Base-by-base conservation (phyloP, 2,888 invertebrate genomes). In the Prostheceraeus crozeri region DNA sequence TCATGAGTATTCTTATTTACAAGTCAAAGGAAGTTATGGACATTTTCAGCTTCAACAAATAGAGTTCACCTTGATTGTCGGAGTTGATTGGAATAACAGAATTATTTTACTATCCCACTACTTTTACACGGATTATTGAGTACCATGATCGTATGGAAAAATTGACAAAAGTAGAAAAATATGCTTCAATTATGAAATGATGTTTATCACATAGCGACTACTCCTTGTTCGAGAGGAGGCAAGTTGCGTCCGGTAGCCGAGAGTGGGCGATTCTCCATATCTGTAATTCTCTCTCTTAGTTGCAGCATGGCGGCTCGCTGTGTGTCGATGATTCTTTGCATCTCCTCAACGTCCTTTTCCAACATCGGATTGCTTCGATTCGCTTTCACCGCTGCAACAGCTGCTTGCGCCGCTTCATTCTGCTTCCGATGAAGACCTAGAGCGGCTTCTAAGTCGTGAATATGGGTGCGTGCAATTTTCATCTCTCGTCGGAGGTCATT, bases 401-500 rank as follows among this genome's bases (percentile, higher is more conserved):
- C 30, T 35, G 60, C 53, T 2, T 57, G 11, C 10, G 57, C 55
- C 33, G 14, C 14, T 11, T 58, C 57, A 10, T 57, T 57, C 35
- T 58, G 33, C 19, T 58, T 59, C n/a, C 57, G 14, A 23, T 58
- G 57, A 25, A 58, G 30, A 2, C 57, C 57, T 10, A 58, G 14
- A 1, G 73, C 72, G 25, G 83, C 83, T 71, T 85, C 85, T 80
- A 87, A 82, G 71, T 85, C 83, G 62, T 80, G 80, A 65, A 84
- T 83, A 31, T 82, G 80, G 14, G 81, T 80, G 6, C 83, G 80
- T 11, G 83, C 81, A 0, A 80, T 76, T 71, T 84, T 84, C 61
- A 86, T 74, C 71, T 85, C 84, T 25, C 81, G 80, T 30, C 87
- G 81, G 35, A 89, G 72, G 60, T 81, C 81, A 70, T 88, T 87